Evolutionary conservation across 2,888 invertebrate species (phyloP).

Genomic region (Halictus ligatus): DNA sequence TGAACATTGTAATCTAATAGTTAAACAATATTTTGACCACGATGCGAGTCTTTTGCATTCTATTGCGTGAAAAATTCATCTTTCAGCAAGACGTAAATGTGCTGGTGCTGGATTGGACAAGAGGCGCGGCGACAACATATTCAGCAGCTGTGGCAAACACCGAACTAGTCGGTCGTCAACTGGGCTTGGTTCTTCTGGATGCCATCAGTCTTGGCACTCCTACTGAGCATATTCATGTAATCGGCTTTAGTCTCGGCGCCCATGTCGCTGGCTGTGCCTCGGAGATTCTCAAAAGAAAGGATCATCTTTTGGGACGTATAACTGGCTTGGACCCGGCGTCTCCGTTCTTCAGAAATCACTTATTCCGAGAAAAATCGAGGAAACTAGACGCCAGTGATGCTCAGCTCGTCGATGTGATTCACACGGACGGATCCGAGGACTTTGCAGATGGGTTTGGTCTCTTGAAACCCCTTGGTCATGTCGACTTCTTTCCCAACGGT

Average conservation of each 20-base stretch:
- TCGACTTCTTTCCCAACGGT: constrained; percentile 88
- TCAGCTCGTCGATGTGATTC: constrained; percentile 88
- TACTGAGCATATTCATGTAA: constrained; percentile 85
- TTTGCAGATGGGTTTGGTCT: constrained; percentile 88
- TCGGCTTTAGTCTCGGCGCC: constrained; percentile 87
- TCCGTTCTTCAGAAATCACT: constrained; percentile 86
- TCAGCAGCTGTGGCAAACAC: constrained; percentile 87
- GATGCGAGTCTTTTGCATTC: background rate
- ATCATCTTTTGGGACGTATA: constrained; percentile 85
- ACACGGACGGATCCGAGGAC: constrained; percentile 87
- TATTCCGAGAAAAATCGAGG: constrained; percentile 85
- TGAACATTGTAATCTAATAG: constrained; percentile 84
- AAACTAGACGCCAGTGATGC: constrained; percentile 88
- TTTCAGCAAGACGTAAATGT: constrained; percentile 86
- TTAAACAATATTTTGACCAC: background rate
- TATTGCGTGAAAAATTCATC: background rate
- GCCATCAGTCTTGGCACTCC: constrained; percentile 84
- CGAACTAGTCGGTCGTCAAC: constrained; percentile 86
- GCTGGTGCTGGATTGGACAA: constrained; percentile 86
- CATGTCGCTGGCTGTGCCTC: constrained; percentile 87
- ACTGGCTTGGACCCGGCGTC: constrained; percentile 87
- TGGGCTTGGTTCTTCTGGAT: constrained; percentile 85
- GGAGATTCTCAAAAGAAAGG: constrained; percentile 84
- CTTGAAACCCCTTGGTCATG: constrained; percentile 86
- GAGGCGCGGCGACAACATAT: constrained; percentile 86